A percentile compares a stretch with the other conserved stretches of the same genome.
These are phyloP conservation scores for Heliconius charithonia DNA, from an alignment of 2,888 invertebrate genomes.

Conservation along the genomic window DNA sequence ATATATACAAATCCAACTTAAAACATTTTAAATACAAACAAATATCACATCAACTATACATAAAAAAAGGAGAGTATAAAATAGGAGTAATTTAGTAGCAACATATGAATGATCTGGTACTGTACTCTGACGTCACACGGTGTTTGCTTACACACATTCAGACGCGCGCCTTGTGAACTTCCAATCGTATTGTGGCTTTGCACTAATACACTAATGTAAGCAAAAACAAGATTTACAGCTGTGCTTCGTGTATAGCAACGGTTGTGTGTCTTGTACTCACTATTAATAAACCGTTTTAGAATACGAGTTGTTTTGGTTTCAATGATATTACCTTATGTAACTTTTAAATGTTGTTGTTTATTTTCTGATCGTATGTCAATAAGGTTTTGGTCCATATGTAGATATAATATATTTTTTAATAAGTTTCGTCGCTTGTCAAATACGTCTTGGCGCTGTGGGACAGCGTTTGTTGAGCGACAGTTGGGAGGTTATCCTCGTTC, in stretches of 20 bases:
- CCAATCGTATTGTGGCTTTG: conserved; percentile 68
- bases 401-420: not conserved
- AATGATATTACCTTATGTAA: conserved; percentile 25
- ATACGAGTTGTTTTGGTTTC: conserved; percentile 15
- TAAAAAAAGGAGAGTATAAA: conserved; percentile 8
- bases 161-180: conserved; percentile 75
- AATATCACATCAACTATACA: not conserved
- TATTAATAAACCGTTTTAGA: conserved; percentile 31
- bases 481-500: not conserved
- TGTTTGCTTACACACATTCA: conserved; percentile 75
- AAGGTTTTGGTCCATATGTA: not conserved
- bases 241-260: conserved; percentile 36
- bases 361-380: not conserved
- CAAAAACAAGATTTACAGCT: conserved; percentile 51
- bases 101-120: conserved; percentile 38
- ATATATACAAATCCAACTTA: too few species aligned
- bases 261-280: conserved; percentile 30
- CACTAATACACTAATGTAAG: conserved; percentile 60
- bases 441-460: not conserved
- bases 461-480: not conserved
- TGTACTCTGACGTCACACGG: conserved; percentile 66
- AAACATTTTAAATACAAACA: too few species aligned
- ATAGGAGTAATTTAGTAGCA: conserved; percentile 23
- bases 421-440: not conserved
- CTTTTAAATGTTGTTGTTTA: not conserved